phyloP scores from a whole-genome alignment of 2,888 invertebrate species.

The Eupithecia insigniata region DNA sequence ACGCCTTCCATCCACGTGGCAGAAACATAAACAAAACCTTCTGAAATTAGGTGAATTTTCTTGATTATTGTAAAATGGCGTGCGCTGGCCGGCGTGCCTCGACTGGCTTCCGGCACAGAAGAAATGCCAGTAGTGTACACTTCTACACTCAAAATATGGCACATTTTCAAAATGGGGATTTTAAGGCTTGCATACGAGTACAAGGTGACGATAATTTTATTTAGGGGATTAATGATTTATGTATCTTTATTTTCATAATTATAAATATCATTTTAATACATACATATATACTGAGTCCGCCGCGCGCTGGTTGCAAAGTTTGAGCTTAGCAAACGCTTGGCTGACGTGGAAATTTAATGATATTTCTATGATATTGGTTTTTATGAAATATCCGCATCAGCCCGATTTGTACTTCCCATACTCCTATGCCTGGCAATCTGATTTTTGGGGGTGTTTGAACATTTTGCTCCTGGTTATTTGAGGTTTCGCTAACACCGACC shows the following conservation, averaged over 20 bases:
- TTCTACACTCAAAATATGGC: slow-evolving; percentile 1
- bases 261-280: too few species aligned
- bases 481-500: not conserved
- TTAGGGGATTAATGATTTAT: not conserved
- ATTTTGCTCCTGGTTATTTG: not conserved
- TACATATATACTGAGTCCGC: not conserved
- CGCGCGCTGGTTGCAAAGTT: not conserved
- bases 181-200: not conserved
- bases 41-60: slow-evolving; percentile 53
- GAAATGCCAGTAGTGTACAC: slow-evolving; percentile 13
- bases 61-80: slow-evolving; percentile 67
- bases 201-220: not conserved
- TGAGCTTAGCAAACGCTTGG: not conserved
- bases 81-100: slow-evolving; percentile 49
- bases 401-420: not conserved
- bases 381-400: not conserved
- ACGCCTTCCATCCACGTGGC: slow-evolving; percentile 17
- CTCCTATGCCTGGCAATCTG: not conserved
- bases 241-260: not conserved
- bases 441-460: too few species aligned
- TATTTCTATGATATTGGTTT: too few species aligned
- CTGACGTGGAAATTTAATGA: too few species aligned
- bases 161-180: not conserved
- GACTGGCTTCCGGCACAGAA: slow-evolving; percentile 44
- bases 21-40: slow-evolving; percentile 53